These are phyloP conservation scores for Agriopis marginaria DNA, from an alignment of 2,888 invertebrate genomes.

Conservation along the genomic window DNA sequence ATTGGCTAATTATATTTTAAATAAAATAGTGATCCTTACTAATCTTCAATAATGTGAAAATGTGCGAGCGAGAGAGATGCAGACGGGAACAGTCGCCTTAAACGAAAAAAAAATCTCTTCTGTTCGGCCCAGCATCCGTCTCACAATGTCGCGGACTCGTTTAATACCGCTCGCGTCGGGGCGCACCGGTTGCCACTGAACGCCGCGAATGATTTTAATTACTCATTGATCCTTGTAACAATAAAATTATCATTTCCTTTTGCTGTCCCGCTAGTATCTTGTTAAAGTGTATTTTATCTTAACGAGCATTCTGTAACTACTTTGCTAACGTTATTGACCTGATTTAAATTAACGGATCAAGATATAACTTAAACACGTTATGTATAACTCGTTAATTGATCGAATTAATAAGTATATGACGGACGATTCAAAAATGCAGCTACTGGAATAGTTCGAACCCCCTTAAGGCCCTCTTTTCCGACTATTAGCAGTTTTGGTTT, in stretches of 20 bases:
- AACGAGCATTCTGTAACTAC: neutral
- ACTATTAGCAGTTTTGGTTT: too few relatives aligned
- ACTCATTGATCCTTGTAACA: slow-evolving; percentile 5
- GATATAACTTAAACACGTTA: neutral
- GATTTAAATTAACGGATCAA: neutral
- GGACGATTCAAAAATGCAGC: neutral
- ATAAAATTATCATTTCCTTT: slow-evolving; percentile 4
- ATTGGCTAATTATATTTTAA: too few relatives aligned
- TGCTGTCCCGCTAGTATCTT: neutral
- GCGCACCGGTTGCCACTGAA: neutral
- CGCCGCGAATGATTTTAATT: neutral
- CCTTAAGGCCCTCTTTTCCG: too few relatives aligned
- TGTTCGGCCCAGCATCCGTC: slow-evolving; percentile 42
- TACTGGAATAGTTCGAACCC: too few relatives aligned
- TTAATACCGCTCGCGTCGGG: slow-evolving; percentile 59
- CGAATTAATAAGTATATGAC: neutral
- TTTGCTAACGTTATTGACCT: slow-evolving; percentile 2
- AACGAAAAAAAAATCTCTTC: too few relatives aligned
- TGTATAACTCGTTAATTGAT: too few relatives aligned
- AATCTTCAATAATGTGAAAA: too few relatives aligned
- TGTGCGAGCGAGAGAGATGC: too few relatives aligned
- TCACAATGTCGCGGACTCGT: slow-evolving; percentile 58
- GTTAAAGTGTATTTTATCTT: neutral
- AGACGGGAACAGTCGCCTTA: too few relatives aligned
- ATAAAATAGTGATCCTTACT: too few relatives aligned